Evolutionary conservation across 2,888 invertebrate genomes (phyloP).

Genomic region (Drosophila suboccidentalis): DNA sequence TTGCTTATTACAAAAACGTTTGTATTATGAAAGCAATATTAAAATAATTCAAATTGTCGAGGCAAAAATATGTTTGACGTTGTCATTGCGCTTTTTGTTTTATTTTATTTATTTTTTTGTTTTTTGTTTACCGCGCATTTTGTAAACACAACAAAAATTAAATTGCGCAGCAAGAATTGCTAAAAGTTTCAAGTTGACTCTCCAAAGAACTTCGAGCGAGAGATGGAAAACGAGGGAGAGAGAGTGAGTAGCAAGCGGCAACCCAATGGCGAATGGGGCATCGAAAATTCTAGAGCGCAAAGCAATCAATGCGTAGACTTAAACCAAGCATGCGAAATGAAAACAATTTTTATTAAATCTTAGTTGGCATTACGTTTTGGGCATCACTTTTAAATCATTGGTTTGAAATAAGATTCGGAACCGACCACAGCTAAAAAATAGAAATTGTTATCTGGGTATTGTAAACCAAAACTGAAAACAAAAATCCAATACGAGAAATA

Average conservation of each 20-base stretch:
- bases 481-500: neutral
- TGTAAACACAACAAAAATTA: slow-evolving; percentile 75
- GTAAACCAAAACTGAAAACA: slow-evolving; percentile 2
- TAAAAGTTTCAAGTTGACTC: slow-evolving; percentile 41
- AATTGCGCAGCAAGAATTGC: slow-evolving; percentile 74
- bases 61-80: slow-evolving; percentile 65
- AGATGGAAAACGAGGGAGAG: slow-evolving; percentile 1
- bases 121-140: slow-evolving; percentile 77
- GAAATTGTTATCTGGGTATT: neutral
- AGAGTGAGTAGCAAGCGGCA: slow-evolving; percentile 9
- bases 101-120: slow-evolving; percentile 37
- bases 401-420: slow-evolving; percentile 1
- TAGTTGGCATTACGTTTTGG: slow-evolving; percentile 2
- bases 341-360: neutral
- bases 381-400: neutral
- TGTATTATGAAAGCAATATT: slow-evolving; percentile 50
- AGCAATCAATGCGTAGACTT: neutral
- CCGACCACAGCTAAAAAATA: neutral
- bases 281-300: slow-evolving; percentile 34
- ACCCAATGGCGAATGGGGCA: slow-evolving; percentile 44
- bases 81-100: slow-evolving; percentile 38
- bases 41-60: slow-evolving; percentile 58
- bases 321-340: neutral
- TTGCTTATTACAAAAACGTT: slow-evolving; percentile 35
- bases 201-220: slow-evolving; percentile 35